Base-by-base conservation (phyloP, 2,113 vertebrate genomes). In the Syngnathus typhle region DNA sequence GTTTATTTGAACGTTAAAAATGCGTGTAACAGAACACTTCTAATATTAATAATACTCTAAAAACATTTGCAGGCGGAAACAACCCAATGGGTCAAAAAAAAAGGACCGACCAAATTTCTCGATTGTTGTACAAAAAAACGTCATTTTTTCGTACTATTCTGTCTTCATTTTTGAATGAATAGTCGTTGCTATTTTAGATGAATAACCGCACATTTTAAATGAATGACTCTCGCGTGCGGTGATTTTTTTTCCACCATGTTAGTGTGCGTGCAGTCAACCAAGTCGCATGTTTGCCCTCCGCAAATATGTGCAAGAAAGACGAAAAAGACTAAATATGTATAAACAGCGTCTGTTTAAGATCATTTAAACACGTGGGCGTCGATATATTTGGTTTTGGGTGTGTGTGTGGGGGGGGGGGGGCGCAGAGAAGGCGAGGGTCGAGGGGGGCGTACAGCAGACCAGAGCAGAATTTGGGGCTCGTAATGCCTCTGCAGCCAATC, bases 271-370 rank as follows among this genome's bases (percentile, higher is more conserved):
- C 37, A 60, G 37, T 9, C 27, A 23, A 27, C 9, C 15, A 49
- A 16, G 3, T 2, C 18, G 7, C 12, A 1, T 60, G 38, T 60
- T 21, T 10, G 27, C 9, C 62, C n/a, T 37, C 16, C 44, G 12
- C 32, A 51, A 64, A 64, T 64, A 37, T 36, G 44, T 6, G 44
- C 21, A 47, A 56, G 41, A 72, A 68, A 75, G 8, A 49, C 54
- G 73, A 75, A 60, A 71, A 68, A 75, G 8, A 49, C 54, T 70
- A 75, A 60, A 71, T 81, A 62, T 78, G 64, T 71, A 77, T 79
- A 79, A 88, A 87, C 81, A 83, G 75, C 73, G 80, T 88, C 86
- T 89, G 87, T 79, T 89, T 78, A 78, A 85, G 79, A 74, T 91
- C 85, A 78, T 79, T 67, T 80, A 64, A 75, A 67, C 79, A 51